Base-by-base conservation (phyloP, 2,888 invertebrate genomes). In the Drosophila gaucha region DNA sequence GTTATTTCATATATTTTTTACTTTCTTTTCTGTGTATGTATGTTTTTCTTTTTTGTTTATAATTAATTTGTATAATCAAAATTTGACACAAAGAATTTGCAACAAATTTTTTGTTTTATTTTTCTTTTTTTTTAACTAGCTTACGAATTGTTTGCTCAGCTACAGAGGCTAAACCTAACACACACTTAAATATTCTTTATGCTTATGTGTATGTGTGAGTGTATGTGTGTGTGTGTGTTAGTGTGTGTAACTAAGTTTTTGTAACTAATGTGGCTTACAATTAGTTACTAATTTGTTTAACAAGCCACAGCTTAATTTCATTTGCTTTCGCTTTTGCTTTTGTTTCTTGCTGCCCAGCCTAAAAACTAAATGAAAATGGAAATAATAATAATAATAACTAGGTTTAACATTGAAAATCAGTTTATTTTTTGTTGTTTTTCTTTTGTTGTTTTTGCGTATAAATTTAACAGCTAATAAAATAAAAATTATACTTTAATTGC, bases 401-500 rank as follows among this genome's bases (percentile, higher is more conserved):
- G 73, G 78, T 86, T 86, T 79, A 84, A 88, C 84, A 80, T 86
- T 85, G 86, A 85, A 86, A 88, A 88, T 85, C 78, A 62, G 66
- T 85, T 85, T 88, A 76, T 74, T 79, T 76, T 69, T 80, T 46
- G 43, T 28, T 44, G 44, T 30, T 44, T 9, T 28, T 71, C 52
- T 68, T 76, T 62, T 63, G 49, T 80, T 77, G 67, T 69, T 86
- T n/a, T 78, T 84, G 78, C 78, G 71, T 86, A 86, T 80, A 86
- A 82, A 82, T 80, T 86, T 86, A 86, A 86, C 83, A 88, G 78
- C 86, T 86, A 86, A 84, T 80, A 70, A 83, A 78, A 83, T 76
- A 74, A 85, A n/a, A 85, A 85, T 84, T 77, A 86, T 78, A 74
- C 74, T 74, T 76, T 85, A 74, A 79, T 80, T 78, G 66, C 83